Percentiles rank a stretch among this genome's conserved stretches.
Conservation (phyloP, 1,140 invertebrate genomes). For the Drosophila lacertosa region DNA sequence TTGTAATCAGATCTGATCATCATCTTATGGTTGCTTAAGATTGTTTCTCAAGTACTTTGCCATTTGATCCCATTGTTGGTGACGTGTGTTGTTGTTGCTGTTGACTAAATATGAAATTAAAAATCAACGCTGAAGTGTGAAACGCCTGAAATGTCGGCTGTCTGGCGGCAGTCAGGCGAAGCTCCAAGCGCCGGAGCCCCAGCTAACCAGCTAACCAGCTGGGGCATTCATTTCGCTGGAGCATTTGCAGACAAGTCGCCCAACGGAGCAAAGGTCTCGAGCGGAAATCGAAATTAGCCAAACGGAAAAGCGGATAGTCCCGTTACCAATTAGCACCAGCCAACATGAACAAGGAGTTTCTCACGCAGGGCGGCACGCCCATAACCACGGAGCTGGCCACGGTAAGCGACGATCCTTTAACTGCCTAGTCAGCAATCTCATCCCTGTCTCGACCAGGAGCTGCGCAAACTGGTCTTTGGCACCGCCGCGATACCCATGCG, state of each 20-base stretch:
- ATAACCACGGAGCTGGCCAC: conserved; percentile 88
- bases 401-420: conserved; percentile 83
- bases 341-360: conserved; percentile 77
- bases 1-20: too few species aligned
- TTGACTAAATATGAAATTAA: conserved; percentile 80
- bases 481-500: conserved; percentile 86
- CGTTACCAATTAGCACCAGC: conserved; percentile 42
- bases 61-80: conserved; percentile 35
- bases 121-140: conserved; percentile 81
- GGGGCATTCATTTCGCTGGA: conserved; percentile 48
- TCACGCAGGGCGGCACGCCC: conserved; percentile 86
- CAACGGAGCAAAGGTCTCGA: conserved; percentile 68
- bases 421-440: neutral
- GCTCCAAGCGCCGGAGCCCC: conserved; percentile 4
- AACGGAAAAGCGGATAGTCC: conserved; percentile 11
- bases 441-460: conserved; percentile 73
- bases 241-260: conserved; percentile 71
- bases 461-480: conserved; percentile 86
- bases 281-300: conserved; percentile 66
- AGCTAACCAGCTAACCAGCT: conserved; percentile 29
- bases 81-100: conserved; percentile 21
- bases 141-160: conserved; percentile 61
- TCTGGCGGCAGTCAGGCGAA: conserved; percentile 53
- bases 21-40: too few species aligned
- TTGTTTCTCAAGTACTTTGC: neutral